Evolutionary conservation across 1,140 invertebrate genomes (phyloP).

Genomic region (Trypoxylus dichotomus): DNA sequence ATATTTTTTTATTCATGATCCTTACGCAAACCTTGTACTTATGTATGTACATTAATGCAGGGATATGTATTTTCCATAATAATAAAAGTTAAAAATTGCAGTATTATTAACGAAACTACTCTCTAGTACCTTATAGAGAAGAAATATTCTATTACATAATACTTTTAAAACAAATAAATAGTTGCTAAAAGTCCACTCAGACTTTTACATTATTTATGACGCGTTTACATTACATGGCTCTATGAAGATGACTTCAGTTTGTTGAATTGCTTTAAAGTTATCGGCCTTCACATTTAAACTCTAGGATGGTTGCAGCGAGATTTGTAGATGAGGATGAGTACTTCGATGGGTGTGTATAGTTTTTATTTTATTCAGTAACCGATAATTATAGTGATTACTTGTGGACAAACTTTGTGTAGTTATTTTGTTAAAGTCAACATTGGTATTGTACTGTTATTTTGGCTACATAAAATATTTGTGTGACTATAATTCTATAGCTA

Average conservation of each 20-base stretch:
- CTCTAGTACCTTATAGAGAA: too few relatives aligned
- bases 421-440: background rate
- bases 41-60: background rate
- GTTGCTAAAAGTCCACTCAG: background rate
- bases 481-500: too few relatives aligned
- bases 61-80: background rate
- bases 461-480: background rate
- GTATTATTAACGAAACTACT: too few relatives aligned
- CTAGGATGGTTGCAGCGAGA: background rate
- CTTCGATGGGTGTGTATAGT: background rate
- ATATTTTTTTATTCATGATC: background rate
- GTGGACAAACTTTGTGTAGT: background rate
- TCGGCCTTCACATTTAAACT: slow-evolving; percentile 6
- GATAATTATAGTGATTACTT: background rate
- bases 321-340: background rate
- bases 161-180: background rate
- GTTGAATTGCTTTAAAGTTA: slow-evolving; percentile 2
- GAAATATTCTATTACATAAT: background rate
- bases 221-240: background rate
- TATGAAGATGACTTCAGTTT: background rate
- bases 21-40: background rate
- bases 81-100: background rate
- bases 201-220: background rate
- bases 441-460: background rate
- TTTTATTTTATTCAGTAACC: background rate